Evolutionary conservation across 2,888 invertebrate species (phyloP), one percentile per base, ranked within the genome.

Genomic region (Sialis lutaria): DNA sequence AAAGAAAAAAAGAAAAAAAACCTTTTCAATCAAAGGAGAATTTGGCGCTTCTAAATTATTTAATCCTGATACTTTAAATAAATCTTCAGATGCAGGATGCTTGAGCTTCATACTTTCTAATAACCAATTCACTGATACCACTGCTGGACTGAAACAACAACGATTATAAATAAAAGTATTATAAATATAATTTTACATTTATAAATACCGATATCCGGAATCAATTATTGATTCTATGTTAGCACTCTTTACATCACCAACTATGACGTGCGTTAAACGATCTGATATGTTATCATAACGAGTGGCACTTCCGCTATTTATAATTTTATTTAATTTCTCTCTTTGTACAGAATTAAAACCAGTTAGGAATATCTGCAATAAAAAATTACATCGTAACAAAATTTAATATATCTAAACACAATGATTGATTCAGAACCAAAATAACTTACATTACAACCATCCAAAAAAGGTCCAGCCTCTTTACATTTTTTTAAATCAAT

Each of bases 251-350:
- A 70, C 61, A 51, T 80, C 75, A 1, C 80, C 83, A 3, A 85
- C 73, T 34, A 91, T 75, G 3, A 86, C 77, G 64, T 93, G 93
- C 1, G 90, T 86, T 2, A 87, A 68, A 50, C 82, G 74, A 51
- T 82, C 82, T 54, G 79, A 79, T 39, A 89, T 72, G 46, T 77
- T 74, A 59, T 83, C 82, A 57, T 83, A 77, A 46, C 90, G 74
- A 12, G 84, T 84, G 31, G 87, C 92, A n/a, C 90, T 89, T 45
- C 84, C 82, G 6, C 77, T 73, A 59, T 83, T 85, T 13, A 87
- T 64, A 43, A 86, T 73, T 54, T 72, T 73, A 51, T 75, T 72
- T 5, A 87, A 56, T 60, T 81, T 83, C 51, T 85, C 84, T 9
- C 74, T 64, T 49, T 77, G 73, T 37, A 68, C 69, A 0, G 64